These are phyloP conservation scores for Pristionchus maxplancki DNA, from an alignment of 2,888 invertebrate species.

Conservation along the genomic window DNA sequence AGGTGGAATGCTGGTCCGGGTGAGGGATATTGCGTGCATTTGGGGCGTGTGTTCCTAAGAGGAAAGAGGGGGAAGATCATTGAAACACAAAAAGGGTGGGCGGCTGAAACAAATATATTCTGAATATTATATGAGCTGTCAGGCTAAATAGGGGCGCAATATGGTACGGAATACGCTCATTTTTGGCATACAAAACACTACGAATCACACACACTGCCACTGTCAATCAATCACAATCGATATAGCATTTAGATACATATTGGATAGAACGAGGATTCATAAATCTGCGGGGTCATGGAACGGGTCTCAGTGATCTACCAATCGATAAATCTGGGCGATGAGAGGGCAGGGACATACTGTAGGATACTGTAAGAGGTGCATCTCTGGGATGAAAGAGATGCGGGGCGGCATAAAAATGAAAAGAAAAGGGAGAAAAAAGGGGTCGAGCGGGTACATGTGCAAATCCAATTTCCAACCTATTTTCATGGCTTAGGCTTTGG, in stretches of 20 bases:
- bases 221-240: background rate
- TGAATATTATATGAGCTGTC: background rate
- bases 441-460: background rate
- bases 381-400: background rate
- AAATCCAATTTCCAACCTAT: conserved; percentile 38
- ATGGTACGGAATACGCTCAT: background rate
- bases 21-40: background rate
- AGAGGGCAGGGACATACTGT: no score
- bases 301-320: background rate
- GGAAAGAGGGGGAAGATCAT: background rate
- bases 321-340: background rate
- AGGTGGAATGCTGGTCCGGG: background rate
- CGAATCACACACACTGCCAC: background rate
- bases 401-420: background rate
- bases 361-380: background rate
- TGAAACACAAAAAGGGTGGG: background rate
- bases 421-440: background rate
- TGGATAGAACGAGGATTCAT: background rate
- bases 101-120: background rate
- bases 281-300: conserved; percentile 35
- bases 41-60: background rate
- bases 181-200: background rate
- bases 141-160: background rate
- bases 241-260: conserved; percentile 1
- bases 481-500: background rate